Conservation (phyloP, 2,888 invertebrate species). For the Nymphalis c-album region DNA sequence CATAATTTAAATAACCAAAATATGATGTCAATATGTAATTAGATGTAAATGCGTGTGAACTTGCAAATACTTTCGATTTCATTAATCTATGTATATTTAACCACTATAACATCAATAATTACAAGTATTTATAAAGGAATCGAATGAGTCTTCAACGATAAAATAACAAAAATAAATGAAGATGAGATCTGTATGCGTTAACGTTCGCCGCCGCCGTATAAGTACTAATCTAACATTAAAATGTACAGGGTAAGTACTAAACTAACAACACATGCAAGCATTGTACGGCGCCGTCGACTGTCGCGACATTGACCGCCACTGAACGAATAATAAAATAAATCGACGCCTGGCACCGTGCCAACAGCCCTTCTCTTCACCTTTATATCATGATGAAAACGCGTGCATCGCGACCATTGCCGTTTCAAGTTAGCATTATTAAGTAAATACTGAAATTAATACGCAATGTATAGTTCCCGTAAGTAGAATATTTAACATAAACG, state of each 20-base stretch:
- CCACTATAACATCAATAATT: neutral
- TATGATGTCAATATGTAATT: neutral
- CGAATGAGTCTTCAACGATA: neutral
- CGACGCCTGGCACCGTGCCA: slow-evolving; percentile 75
- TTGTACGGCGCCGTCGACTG: slow-evolving; percentile 61
- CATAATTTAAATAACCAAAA: slow-evolving; percentile 1
- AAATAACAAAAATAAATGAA: slow-evolving; percentile 24
- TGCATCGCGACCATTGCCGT: slow-evolving; percentile 14
- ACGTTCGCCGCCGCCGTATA: slow-evolving; percentile 26
- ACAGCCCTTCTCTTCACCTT: slow-evolving; percentile 60
- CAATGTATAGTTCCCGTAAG: slow-evolving; percentile 12
- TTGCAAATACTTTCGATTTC: neutral
- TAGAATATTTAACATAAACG: neutral
- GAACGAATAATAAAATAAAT: slow-evolving; percentile 77
- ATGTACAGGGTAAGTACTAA: slow-evolving; percentile 55
- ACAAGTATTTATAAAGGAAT: neutral
- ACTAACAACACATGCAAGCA: slow-evolving; percentile 64
- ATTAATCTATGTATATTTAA: neutral
- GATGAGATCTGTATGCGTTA: slow-evolving; percentile 37
- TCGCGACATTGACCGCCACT: slow-evolving; percentile 80
- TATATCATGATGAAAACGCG: slow-evolving; percentile 31
- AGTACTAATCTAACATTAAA: slow-evolving; percentile 47
- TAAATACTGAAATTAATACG: slow-evolving; percentile 20
- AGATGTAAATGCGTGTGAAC: neutral
- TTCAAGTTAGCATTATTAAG: slow-evolving; percentile 15